These are phyloP conservation scores for Arctopsyche grandis DNA, from an alignment of 1,140 invertebrate genomes.

Conservation along the genomic window DNA sequence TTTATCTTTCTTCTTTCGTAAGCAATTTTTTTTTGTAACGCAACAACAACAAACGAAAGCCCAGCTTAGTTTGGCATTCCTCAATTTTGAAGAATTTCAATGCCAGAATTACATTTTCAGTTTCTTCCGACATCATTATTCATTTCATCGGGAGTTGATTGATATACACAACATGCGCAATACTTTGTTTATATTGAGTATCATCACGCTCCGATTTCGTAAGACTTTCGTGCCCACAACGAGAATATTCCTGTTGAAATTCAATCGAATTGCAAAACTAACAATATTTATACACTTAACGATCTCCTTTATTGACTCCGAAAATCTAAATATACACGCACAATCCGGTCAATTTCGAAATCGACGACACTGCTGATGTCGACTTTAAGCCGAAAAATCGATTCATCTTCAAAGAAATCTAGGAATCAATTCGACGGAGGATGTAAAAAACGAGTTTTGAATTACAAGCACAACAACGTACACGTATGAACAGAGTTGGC, in stretches of 20 bases:
- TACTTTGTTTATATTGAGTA: not conserved
- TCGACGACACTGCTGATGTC: not conserved
- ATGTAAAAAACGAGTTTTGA: not conserved
- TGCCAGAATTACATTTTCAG: too few relatives aligned
- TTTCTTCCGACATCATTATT: too few relatives aligned
- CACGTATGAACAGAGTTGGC: not conserved
- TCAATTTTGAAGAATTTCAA: too few relatives aligned
- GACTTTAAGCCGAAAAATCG: not conserved
- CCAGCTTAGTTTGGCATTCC: too few relatives aligned
- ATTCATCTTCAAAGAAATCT: not conserved
- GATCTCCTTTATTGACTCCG: slow-evolving; percentile 2
- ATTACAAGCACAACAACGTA: not conserved
- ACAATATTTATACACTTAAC: slow-evolving; percentile 18
- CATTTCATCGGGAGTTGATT: too few relatives aligned
- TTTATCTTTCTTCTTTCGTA: too few relatives aligned
- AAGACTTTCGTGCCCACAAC: not conserved
- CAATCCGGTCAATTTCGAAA: not conserved
- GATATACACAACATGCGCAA: too few relatives aligned
- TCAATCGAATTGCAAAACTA: slow-evolving; percentile 5
- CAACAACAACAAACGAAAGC: too few relatives aligned
- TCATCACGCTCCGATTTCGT: not conserved
- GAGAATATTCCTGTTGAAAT: not conserved
- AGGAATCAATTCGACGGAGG: not conserved
- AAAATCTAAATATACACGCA: slow-evolving; percentile 5
- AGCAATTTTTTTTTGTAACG: too few relatives aligned